phyloP scores from a whole-genome alignment of 2,797 vertebrate species.

The Sarcoramphus papa region DNA sequence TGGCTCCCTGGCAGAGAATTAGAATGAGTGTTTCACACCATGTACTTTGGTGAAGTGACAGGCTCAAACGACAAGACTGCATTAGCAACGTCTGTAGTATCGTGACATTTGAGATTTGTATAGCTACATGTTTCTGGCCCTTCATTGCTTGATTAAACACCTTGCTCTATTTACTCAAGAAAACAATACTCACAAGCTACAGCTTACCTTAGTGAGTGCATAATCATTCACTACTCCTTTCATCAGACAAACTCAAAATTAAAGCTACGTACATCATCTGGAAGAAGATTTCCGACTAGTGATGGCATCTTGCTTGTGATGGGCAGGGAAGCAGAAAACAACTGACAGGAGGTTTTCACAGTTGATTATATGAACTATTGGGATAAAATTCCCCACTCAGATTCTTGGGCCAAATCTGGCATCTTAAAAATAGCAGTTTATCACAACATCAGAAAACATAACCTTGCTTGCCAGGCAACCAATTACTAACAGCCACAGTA shows the following conservation, averaged over 20 bases:
- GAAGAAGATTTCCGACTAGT: not conserved
- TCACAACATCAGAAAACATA: not conserved
- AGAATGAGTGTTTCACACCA: not conserved
- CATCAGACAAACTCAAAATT: not conserved
- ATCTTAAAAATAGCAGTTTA: not conserved
- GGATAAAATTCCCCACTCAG: not conserved
- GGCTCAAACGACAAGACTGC: not conserved
- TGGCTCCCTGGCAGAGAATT: not conserved
- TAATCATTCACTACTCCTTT: not conserved
- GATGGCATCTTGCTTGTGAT: not conserved
- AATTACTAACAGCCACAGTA: not conserved
- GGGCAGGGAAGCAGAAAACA: constrained; percentile 8
- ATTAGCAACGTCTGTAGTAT: not conserved
- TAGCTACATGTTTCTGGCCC: constrained; percentile 38
- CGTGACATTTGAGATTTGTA: constrained; percentile 43
- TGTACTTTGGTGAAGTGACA: not conserved
- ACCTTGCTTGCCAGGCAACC: not conserved
- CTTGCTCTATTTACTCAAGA: constrained; percentile 40
- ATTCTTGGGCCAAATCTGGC: not conserved
- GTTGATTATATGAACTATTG: not conserved
- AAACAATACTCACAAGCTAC: not conserved
- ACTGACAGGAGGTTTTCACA: constrained; percentile 5
- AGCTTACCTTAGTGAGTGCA: not conserved
- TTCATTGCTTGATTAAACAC: constrained; percentile 43
- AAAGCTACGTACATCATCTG: not conserved